Evolutionary conservation across 2,888 invertebrate species (phyloP), one percentile per base, ranked within the genome.

Genomic region (Cinara cedri): DNA sequence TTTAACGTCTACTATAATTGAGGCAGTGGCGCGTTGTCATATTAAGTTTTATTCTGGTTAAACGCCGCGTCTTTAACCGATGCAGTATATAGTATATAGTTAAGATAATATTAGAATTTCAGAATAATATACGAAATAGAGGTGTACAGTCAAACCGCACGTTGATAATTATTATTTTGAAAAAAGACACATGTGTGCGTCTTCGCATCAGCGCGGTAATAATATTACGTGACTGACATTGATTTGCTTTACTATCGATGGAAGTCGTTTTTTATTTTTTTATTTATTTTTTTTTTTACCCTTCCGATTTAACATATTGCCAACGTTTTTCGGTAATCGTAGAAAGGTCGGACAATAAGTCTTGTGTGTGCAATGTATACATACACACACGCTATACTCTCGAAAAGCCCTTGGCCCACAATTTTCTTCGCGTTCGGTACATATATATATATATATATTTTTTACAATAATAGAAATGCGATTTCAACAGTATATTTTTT

Each of bases 221-320:
- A 34, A 75, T 54, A 62, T 71, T 75, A 75, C 74, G 74, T 75
- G 74, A 75, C 63, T 75, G 74, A 75, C 74, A 44, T 75, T 74
- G 62, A 74, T 63, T 74, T 75, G 63, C 42, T 75, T 75, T 65
- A 75, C 63, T 6, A 34, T 34, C 74, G 54, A 74, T 63, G 51
- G 1, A 21, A 63, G 34, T 72, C 13, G 26, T 72, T 62, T 24
- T 66, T 49, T 46, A 46, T 21, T 65, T 24, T 46, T 46, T 55
- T 62, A 51, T 34, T 34, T 34, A 4, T 34, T 46, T 55, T 62
- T 62, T 34, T 34, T 34, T 34, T 34, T 34, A 34, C 34, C 34
- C 42, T 51, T 42, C 16, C 9, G 44, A 55, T 74, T 74, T 54
- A 24, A 65, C 74, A n/a, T 65, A 65, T 44, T 54, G 54, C 63